Base-by-base conservation (phyloP, 2,888 invertebrate species). In the Pterostichus madidus region DNA sequence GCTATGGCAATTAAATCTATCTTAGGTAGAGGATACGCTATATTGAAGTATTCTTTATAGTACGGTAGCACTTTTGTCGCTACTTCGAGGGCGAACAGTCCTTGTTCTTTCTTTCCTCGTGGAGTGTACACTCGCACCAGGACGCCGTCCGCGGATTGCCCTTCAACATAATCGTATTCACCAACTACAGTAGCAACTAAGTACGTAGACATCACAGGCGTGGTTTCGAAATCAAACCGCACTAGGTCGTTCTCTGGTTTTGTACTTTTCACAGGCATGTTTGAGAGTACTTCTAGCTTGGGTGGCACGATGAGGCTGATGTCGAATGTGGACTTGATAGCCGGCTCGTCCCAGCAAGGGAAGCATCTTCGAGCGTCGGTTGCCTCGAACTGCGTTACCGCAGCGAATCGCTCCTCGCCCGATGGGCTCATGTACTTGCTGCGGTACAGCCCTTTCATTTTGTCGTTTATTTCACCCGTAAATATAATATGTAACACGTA, bases 271-370 rank as follows among this genome's bases (percentile, higher is more conserved):
- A 93, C 92, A 0, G 94, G 94, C 98, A 98, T 99, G 90, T 99
- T 99, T 31, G 98, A 98, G 78, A 99, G 92, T 39, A 97, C 98
- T 5, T 96, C 95, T 85, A 95, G 92, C 88, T 95, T 94, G 83
- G 93, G 92, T 32, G 97, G 96, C 79, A 97, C 96, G 84, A 94
- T 92, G 13, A 99, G 90, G 0, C 94, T 94, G 84, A 99, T 95
- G 89, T 98, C 96, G 90, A 99, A 99, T 0, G 96, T 97, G 0
- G 99, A 96, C 90, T 99, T 99, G 84, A 96, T 94, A 10, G 97
- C 96, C 7, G 99, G 99, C 90, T 99, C 99, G 90, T 99, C 99
- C 97, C 98, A 99, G 90, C 98, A 99, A 2, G 99, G 99, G 88
- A 99, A 99, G 88, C 98, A 97, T 86, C 96, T 92, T 81, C 99